Evolutionary conservation across 2,113 vertebrate species (phyloP).

Genomic region (Aegithalos caudatus): DNA sequence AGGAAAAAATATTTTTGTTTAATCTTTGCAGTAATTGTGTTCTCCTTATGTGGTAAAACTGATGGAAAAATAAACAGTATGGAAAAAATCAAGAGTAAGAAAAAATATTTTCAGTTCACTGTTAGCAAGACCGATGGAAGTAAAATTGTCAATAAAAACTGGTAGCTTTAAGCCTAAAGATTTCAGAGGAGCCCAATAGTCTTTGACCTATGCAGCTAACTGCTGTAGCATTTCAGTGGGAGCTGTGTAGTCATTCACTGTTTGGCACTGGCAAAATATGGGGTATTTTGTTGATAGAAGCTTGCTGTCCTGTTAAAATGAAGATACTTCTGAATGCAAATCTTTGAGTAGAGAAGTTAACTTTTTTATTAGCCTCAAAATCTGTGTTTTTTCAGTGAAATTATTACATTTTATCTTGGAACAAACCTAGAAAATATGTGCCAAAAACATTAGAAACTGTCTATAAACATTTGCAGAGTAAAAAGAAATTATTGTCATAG

Average conservation of each 20-base stretch:
- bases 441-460: conserved; percentile 25
- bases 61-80: neutral
- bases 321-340: neutral
- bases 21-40: neutral
- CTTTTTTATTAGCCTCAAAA: neutral
- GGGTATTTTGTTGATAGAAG: neutral
- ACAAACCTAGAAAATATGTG: neutral
- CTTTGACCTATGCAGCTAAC: neutral
- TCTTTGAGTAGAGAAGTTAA: neutral
- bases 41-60: neutral
- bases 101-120: neutral
- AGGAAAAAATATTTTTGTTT: neutral
- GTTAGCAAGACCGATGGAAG: neutral
- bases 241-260: neutral
- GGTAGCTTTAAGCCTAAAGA: neutral
- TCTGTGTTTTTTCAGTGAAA: conserved; percentile 1
- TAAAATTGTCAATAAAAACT: neutral
- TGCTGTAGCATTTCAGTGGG: neutral
- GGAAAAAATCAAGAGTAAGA: neutral
- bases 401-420: conserved; percentile 35
- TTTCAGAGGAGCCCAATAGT: neutral
- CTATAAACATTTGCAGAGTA: conserved; percentile 18
- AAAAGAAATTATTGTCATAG: conserved; percentile 26
- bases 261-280: neutral
- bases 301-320: neutral